These are phyloP conservation scores for Epinephelus coioides DNA, from an alignment of 2,797 vertebrate species.

Conservation along the genomic window DNA sequence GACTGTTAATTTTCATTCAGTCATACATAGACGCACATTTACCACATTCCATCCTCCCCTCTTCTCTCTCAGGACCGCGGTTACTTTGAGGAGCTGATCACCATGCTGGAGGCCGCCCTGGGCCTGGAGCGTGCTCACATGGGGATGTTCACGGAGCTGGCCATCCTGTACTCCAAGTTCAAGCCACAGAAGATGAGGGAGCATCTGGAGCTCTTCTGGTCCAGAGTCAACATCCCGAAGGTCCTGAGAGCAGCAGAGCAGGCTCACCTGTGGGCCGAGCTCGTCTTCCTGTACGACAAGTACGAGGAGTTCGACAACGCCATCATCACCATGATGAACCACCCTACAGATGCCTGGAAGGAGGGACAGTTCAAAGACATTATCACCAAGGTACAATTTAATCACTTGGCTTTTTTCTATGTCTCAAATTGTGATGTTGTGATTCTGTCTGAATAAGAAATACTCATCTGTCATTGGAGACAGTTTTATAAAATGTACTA, in stretches of 20 bases:
- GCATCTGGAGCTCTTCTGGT: constrained; percentile 99
- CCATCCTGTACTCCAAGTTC: constrained; percentile 99
- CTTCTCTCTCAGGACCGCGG: constrained; percentile 91
- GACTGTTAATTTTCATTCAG: no score
- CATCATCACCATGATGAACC: constrained; percentile 99
- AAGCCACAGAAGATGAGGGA: constrained; percentile 99
- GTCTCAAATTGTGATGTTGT: no score
- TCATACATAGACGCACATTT: background rate
- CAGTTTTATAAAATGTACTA: no score
- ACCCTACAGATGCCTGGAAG: constrained; percentile 98
- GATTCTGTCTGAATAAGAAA: no score
- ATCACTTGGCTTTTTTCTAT: background rate
- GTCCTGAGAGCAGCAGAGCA: constrained; percentile 98
- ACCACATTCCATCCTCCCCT: background rate
- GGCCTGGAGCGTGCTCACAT: constrained; percentile 98
- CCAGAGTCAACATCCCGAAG: constrained; percentile 99
- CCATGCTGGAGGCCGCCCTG: constrained; percentile 97
- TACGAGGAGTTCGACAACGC: constrained; percentile 99
- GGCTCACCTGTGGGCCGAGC: constrained; percentile 97
- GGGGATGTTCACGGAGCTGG: constrained; percentile 99
- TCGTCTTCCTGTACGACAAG: constrained; percentile 99
- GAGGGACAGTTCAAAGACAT: constrained; percentile 99
- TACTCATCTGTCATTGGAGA: no score
- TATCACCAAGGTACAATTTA: constrained; percentile 93
- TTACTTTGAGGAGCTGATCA: constrained; percentile 99